Conservation (phyloP, 2,888 invertebrate species). For the Drosophila hawaiiensis region DNA sequence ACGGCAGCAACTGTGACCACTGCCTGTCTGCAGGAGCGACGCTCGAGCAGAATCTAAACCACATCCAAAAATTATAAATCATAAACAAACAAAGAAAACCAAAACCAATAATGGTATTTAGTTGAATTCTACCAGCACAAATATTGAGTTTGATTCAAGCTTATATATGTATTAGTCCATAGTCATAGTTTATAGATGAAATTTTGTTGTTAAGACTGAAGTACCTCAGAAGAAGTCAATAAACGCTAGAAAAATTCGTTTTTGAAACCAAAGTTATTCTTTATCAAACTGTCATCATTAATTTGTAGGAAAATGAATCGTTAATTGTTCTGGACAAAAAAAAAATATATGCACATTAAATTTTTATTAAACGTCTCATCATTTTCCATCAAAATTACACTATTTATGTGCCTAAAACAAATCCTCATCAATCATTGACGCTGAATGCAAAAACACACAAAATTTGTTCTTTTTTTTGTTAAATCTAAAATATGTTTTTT, state of each 20-base stretch:
- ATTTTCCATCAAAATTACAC: slow-evolving; percentile 65
- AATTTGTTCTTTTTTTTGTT: slow-evolving; percentile 45
- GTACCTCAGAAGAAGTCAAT: slow-evolving; percentile 82
- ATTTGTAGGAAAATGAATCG: background rate
- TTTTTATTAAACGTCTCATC: slow-evolving; percentile 73
- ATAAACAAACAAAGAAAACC: background rate
- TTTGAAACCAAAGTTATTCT: slow-evolving; percentile 54
- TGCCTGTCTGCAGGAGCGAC: slow-evolving; percentile 65
- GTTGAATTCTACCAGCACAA: slow-evolving; percentile 55
- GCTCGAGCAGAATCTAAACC: slow-evolving; percentile 55
- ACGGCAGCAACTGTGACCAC: slow-evolving; percentile 77
- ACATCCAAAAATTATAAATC: background rate
- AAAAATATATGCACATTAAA: slow-evolving; percentile 59
- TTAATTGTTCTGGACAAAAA: background rate
- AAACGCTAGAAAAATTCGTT: slow-evolving; percentile 69
- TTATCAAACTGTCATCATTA: background rate
- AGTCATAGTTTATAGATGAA: slow-evolving; percentile 72
- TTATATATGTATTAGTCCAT: slow-evolving; percentile 48
- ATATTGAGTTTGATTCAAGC: slow-evolving; percentile 22
- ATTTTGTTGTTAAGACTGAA: slow-evolving; percentile 81
- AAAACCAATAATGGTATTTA: slow-evolving; percentile 48
- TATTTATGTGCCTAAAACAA: slow-evolving; percentile 76
- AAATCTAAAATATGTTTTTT: slow-evolving; percentile 60
- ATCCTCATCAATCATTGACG: slow-evolving; percentile 23
- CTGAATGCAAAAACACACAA: slow-evolving; percentile 62